phyloP scores from a whole-genome alignment of 37 sponge, comb jelly and placozoan species.

The Ephydatia muelleri region DNA sequence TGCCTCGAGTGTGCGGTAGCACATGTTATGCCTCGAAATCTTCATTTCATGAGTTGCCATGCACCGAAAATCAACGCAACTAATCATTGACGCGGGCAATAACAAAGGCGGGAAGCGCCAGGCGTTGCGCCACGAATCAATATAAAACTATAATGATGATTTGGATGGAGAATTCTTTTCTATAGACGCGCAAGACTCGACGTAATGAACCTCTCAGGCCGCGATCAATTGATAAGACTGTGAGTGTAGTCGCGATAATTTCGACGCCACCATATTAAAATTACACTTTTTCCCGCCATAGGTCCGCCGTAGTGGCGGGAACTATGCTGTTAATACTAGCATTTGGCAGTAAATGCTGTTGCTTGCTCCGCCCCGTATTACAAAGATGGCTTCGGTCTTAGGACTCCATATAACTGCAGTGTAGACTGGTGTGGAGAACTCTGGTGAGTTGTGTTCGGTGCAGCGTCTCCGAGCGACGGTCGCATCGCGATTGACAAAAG shows the following conservation, averaged over 20 bases:
- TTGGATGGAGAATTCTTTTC: not conserved
- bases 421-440: constrained; percentile 49
- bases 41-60: too few species aligned
- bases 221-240: not conserved
- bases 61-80: too few species aligned
- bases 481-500: not conserved
- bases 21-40: too few species aligned
- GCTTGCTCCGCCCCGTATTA: not conserved
- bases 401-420: not conserved
- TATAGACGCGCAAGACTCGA: too few species aligned
- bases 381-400: not conserved
- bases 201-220: not conserved
- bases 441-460: constrained; percentile 45
- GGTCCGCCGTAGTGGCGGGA: not conserved
- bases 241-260: not conserved
- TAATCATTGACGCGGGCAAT: too few species aligned
- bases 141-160: not conserved
- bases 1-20: not conserved
- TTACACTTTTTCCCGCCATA: not conserved
- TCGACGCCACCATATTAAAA: too few species aligned
- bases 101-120: not conserved
- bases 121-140: not conserved
- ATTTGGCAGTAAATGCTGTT: not conserved
- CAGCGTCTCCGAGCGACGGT: not conserved
- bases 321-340: not conserved